Base-by-base conservation (phyloP, 2,797 vertebrate species). In the Tympanoctomys barrerae region DNA sequence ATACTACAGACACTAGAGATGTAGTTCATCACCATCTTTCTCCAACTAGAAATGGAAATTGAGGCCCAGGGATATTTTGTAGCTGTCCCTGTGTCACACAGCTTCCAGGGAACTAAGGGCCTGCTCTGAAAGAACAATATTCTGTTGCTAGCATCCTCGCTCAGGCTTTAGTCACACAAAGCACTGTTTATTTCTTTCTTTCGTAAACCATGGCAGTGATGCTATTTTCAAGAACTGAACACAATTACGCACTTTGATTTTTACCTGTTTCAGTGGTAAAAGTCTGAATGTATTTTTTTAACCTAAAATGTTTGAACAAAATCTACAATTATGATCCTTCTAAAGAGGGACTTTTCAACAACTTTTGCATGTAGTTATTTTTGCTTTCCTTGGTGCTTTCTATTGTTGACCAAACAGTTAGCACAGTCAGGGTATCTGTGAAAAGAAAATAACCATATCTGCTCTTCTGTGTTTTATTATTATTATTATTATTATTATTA, bases 261-360 rank as follows among this genome's bases (percentile, higher is more conserved):
- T 33, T 79, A 52, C 22, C 61, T 66, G 73, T 71, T 57, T 92
- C 64, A 61, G 5, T 42, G 39, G 77, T 57, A 87, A 90, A 12
- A 21, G n/a, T 77, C 62, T 84, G 26, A 18, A 1, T 24, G 9
- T 81, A 18, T 62, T 91, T 79, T 79, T 59, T 28, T 24, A 85
- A 81, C 18, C 31, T 92, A 86, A 26, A 84, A 80, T 92, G 7
- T 31, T 84, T 85, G 54, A 24, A 90, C 90, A 92, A 84, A 73
- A 54, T 61, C 54, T 93, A 64, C 77, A 52, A 1, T 46, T 33
- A 21, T 57, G 57, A 90, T 68, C 31, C 33, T 88, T 94, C 52
- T 14, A 83, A 83, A 95, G 84, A 54, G 12, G 82, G 42, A 52
- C 31, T 78, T 91, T 71, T 46, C 39, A 13, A 71, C 39, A 87